Evolutionary conservation across 2,797 vertebrate species (phyloP).

Genomic region (Microchirus variegatus): DNA sequence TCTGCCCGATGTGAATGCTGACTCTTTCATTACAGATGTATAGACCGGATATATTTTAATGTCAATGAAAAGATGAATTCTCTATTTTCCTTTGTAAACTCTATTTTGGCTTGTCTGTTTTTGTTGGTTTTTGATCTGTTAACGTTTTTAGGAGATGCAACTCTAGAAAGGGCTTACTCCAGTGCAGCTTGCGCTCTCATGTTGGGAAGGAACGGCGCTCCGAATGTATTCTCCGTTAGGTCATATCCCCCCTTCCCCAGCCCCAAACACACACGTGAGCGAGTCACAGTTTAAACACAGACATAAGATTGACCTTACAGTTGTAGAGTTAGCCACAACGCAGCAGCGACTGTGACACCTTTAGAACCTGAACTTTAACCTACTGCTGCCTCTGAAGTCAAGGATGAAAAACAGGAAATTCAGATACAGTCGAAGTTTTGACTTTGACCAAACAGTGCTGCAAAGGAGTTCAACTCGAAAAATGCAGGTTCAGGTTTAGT

Average conservation of each 20-base stretch:
- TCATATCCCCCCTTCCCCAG: neutral
- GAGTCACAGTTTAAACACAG: slow-evolving; percentile 2
- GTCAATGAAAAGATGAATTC: slow-evolving; percentile 72
- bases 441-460: too few relatives aligned
- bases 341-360: too few relatives aligned
- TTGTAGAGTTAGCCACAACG: too few relatives aligned
- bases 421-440: too few relatives aligned
- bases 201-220: slow-evolving; percentile 66
- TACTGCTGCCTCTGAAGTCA: too few relatives aligned
- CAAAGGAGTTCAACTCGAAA: too few relatives aligned
- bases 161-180: slow-evolving; percentile 80
- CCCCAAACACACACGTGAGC: too few relatives aligned
- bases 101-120: slow-evolving; percentile 64
- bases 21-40: slow-evolving; percentile 79
- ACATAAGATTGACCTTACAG: too few relatives aligned
- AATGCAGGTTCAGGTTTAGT: too few relatives aligned
- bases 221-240: slow-evolving; percentile 62
- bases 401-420: too few relatives aligned
- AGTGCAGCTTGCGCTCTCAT: slow-evolving; percentile 74
- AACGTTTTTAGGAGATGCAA: slow-evolving; percentile 75
- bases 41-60: slow-evolving; percentile 67
- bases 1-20: slow-evolving; percentile 79
- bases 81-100: slow-evolving; percentile 75
- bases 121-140: slow-evolving; percentile 45
- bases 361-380: too few relatives aligned